Percentiles rank a stretch among this genome's conserved stretches.
Evolutionary conservation across 2,797 vertebrate genomes (phyloP).

Genomic region (Scarus forsteni): DNA sequence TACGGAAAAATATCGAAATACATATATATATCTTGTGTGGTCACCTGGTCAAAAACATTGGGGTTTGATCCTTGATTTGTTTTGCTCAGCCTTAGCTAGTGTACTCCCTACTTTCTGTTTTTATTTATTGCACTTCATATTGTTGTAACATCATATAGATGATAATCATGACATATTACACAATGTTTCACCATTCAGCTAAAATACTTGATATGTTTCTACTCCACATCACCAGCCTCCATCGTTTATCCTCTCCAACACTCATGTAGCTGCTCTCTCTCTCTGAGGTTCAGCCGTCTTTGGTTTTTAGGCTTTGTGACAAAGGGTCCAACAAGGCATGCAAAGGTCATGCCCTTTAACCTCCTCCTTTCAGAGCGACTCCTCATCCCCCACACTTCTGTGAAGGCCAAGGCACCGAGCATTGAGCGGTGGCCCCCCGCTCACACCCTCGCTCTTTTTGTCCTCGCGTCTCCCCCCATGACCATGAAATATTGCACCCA

Average conservation of each 20-base stretch:
- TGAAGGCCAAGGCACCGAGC: slow-evolving; percentile 68
- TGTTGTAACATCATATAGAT: no score
- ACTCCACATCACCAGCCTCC: no score
- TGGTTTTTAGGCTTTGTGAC: slow-evolving; percentile 45
- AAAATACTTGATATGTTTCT: no score
- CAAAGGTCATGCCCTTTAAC: slow-evolving; percentile 73
- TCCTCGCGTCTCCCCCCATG: slow-evolving; percentile 47
- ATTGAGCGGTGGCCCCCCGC: slow-evolving; percentile 50
- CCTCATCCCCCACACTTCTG: slow-evolving; percentile 58
- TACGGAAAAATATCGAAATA: no score
- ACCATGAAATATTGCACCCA: slow-evolving; percentile 68
- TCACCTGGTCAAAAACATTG: no score
- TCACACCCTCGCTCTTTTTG: slow-evolving; percentile 60
- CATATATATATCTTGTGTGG: no score
- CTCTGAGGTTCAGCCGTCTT: slow-evolving; percentile 27
- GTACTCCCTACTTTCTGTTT: no score
- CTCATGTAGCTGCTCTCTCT: slow-evolving; percentile 1
- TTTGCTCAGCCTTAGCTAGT: no score
- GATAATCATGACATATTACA: no score
- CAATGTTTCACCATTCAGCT: no score
- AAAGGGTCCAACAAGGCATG: slow-evolving; percentile 69
- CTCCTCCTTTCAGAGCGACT: slow-evolving; percentile 50
- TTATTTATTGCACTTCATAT: no score
- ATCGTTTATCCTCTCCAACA: not conserved
- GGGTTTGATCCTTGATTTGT: no score